Base-by-base conservation (phyloP, 2,797 vertebrate genomes). In the Heterohyrax brucei region DNA sequence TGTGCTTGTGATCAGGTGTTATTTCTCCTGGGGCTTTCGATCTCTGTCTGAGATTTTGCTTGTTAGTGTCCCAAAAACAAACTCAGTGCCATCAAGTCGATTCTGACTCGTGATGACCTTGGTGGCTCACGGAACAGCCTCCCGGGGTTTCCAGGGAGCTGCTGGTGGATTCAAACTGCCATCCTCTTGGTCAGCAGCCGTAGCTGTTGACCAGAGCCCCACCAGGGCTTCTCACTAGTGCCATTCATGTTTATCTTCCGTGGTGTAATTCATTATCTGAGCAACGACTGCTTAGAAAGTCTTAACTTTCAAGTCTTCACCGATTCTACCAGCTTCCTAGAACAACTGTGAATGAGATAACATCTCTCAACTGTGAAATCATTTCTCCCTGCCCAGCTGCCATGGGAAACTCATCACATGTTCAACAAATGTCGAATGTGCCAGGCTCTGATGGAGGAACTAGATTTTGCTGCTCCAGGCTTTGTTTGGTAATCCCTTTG, bases 401-500 rank as follows among this genome's bases (percentile, higher is more conserved):
- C 84, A 16, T 24, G 26, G 66, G 88, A 76, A 92, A 46, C 50
- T 75, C n/a, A 72, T 56, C 68, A 2, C 12, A 24, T 75, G 70
- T 61, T 94, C 81, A 86, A 10, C 82, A 79, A 89, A 88, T 88
- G 33, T 85, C 46, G 79, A 89, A 78, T n/a, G 50, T 56, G 77
- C 48, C 44, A 24, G 18, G 70, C 10, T 84, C 83, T 64, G 64
- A 82, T 87, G 14, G 2, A 94, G 73, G 30, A 95, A 93, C 78
- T 33, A 46, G 66, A 44, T 9, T 84, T 79, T 50, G 53, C 24
- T 79, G 48, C 10, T 2, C 0, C 9, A 8, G 13, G 62, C 53
- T 96, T 90, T 91, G 50, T 61, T 44, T 73, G 76, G 89, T 50
- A 94, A 93, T 81, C 62, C 79, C 44, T 97, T 68, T 86, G 64